phyloP scores from a whole-genome alignment of 2,797 vertebrate genomes.

The Chrosomus eos region DNA sequence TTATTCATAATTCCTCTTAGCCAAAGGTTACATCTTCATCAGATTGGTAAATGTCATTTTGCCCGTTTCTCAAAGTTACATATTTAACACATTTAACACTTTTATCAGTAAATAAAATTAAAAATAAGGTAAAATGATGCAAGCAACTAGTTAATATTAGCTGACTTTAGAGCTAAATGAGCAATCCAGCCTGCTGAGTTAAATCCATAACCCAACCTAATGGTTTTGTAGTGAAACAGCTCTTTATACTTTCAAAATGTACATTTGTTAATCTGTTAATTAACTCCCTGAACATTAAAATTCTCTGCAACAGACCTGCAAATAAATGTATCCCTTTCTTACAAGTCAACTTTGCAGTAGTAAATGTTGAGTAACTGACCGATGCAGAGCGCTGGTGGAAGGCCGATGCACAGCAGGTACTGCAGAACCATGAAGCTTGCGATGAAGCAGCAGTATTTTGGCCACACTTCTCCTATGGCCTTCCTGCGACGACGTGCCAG shows the following conservation, averaged over 20 bases:
- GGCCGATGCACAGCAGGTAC: constrained; percentile 80
- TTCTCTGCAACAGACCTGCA: not conserved
- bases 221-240: not conserved
- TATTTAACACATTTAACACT: too few relatives aligned
- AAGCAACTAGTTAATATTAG: too few relatives aligned
- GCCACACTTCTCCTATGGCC: constrained; percentile 83
- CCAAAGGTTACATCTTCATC: too few relatives aligned
- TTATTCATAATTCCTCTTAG: too few relatives aligned
- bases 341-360: not conserved
- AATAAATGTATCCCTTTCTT: not conserved
- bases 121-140: too few relatives aligned
- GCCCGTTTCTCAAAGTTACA: too few relatives aligned
- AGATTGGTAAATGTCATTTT: too few relatives aligned
- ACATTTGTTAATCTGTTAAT: not conserved
- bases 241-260: not conserved
- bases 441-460: constrained; percentile 81
- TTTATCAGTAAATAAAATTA: too few relatives aligned
- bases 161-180: too few relatives aligned
- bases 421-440: constrained; percentile 78
- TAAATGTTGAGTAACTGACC: constrained; percentile 66
- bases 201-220: not conserved
- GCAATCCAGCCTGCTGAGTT: too few relatives aligned
- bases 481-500: constrained; percentile 76
- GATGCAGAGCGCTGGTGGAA: constrained; percentile 78
- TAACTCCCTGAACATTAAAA: not conserved